Base-by-base conservation (phyloP, 2,113 vertebrate species). In the Peromyscus maniculatus region DNA sequence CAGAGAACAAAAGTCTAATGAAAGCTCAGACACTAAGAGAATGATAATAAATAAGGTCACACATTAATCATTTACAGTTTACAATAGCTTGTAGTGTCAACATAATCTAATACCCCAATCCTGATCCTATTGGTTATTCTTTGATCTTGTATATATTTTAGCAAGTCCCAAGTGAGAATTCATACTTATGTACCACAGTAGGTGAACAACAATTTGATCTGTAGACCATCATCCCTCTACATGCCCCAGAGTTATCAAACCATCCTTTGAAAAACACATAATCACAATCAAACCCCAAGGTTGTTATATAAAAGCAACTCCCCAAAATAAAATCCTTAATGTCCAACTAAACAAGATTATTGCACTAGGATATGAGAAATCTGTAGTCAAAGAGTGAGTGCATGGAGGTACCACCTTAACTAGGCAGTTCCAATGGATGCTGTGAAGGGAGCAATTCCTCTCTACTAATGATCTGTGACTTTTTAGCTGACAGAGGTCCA, bases 401-500 rank as follows among this genome's bases (percentile, higher is more conserved):
- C 17, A 46, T 8, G 0, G 22, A 80, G 0, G 22, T 74, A 11
- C 4, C 86, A 15, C 15, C 67, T 87, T 52, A 62, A 43, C 39
- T 91, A 79, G 93, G 71, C 19, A 95, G 39, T 28, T n/a, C 64
- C n/a, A 46, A 13, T 59, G 84, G 71, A 0, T 33, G 6, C 43
- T 28, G 19, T 83, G 83, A 69, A 91, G 43, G 24, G 26, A 87
- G 19, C 52, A 36, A 49, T 67, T 8, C 3, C 67, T 96, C 52
- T 49, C 62, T 31, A 4, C 2, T 93, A 98, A 96, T 62, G 94
- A 91, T 80, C 89, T 82, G 67, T 36, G 52, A 93, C 82, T 92
- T 91, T n/a, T 49, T 4, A 64, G 87, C 7, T 95, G 95, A 91
- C 89, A 96, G 89, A 92, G 33, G 84, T 91, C 95, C 93, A 74